Conservation (phyloP, 2,113 vertebrate genomes). For the Oxyura jamaicensis region DNA sequence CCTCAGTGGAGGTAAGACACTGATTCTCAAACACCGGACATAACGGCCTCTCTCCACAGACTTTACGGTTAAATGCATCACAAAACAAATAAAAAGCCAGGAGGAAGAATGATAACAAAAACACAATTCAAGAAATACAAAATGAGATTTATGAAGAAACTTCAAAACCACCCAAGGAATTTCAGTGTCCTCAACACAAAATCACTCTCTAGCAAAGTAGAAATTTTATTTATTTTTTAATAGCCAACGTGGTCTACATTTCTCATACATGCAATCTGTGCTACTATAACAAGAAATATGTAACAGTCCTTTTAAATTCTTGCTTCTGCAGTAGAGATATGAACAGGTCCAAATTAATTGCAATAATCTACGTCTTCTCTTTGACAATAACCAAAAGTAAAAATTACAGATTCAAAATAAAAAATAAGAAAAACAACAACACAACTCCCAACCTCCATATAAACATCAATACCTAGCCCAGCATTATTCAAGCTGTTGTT, state of each 20-base stretch:
- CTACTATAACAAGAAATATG: not conserved
- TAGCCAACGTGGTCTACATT: not conserved
- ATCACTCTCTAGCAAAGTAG: not conserved
- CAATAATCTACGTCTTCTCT: not conserved
- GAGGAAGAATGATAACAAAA: not conserved
- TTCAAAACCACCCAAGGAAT: not conserved
- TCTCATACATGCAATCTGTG: accelerated
- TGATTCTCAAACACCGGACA: not conserved
- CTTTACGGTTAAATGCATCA: not conserved
- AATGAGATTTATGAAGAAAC: not conserved
- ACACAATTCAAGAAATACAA: not conserved
- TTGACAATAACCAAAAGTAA: not conserved
- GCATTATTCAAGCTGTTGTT: not conserved
- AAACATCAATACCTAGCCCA: not conserved
- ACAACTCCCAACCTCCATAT: not conserved
- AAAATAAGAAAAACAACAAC: not conserved
- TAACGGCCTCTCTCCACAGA: not conserved
- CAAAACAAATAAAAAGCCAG: not conserved
- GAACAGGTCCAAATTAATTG: not conserved
- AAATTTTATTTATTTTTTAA: not conserved
- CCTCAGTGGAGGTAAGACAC: not conserved
- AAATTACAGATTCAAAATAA: not conserved
- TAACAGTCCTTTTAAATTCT: not conserved
- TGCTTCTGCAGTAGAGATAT: not conserved
- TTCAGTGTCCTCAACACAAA: not conserved